Base-by-base conservation (phyloP, 2,888 invertebrate species). In the Bembecia ichneumoniformis region DNA sequence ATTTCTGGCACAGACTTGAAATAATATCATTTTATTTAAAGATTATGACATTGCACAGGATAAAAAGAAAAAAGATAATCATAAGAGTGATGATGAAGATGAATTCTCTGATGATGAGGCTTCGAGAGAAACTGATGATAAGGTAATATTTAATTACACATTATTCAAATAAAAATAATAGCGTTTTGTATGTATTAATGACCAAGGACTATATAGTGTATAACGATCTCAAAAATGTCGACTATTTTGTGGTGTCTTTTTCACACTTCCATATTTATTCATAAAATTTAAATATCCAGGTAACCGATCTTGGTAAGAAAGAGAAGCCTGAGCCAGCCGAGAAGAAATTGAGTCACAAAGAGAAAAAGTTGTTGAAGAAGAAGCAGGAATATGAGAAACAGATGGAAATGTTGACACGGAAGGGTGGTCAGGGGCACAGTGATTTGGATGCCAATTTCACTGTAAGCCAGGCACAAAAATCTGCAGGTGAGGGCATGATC, bases 391-490 rank as follows among this genome's bases (percentile, higher is more conserved):
- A 94, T 77, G 95, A 96, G 67, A 93, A 93, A 63, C 94, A 96
- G 70, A 88, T 96, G 90, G 96, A 96, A 71, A 71, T 93, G 60
- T 80, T 96, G 81, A 92, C 94, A 1, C 94, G 93, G 71, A 94
- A 96, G 74, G 96, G 96, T 15, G 96, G 96, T 0, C 93, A 94
- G 71, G 96, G 96, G 0, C 94, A 95, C 71, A 96, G 96, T 43
- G 96, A 96, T 51, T 83, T 97, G 13, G 96, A 95, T 52, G 94
- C 94, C 36, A 98, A 99, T 79, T 99, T 99, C 73, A 96, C 98
- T 3, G 95, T 99, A 55, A 98, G 98, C 3, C 94, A 94, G 88
- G 89, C 91, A 61, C 90, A 92, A 87, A 92, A 92, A 75, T 88
- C 91, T 56, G 91, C 91, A 16, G 92, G 88, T 87, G 58, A 56